Percentiles rank a stretch among this genome's conserved stretches.
Conservation (phyloP, 2,113 vertebrate species). For the Oreochromis niloticus region DNA sequence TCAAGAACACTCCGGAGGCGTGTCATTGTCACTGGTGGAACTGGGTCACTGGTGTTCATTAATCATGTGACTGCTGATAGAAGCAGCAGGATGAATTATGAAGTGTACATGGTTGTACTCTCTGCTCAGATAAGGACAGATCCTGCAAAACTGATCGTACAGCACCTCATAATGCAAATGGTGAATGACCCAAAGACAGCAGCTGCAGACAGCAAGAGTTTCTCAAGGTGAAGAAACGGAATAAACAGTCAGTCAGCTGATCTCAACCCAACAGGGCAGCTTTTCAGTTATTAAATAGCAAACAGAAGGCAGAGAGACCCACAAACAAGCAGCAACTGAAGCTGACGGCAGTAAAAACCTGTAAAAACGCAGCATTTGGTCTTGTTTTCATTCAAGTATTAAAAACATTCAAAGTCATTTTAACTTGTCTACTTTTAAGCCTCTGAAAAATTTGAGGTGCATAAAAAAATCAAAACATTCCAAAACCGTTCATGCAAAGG, state of each 20-base stretch:
- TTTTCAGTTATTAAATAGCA: neutral
- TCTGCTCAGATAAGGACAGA: neutral
- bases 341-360: rapidly evolving
- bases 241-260: neutral
- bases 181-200: neutral
- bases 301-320: neutral
- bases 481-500: neutral
- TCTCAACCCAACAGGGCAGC: neutral
- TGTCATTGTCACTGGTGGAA: neutral
- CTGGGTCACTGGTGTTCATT: rapidly evolving
- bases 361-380: neutral
- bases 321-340: neutral
- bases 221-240: neutral
- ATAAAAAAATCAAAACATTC: neutral
- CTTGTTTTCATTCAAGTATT: neutral
- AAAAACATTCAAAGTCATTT: neutral
- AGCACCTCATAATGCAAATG: too few species aligned
- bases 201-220: neutral
- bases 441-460: rapidly evolving
- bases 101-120: neutral
- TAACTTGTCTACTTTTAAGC: neutral
- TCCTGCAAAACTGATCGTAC: neutral
- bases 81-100: neutral
- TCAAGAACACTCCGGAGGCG: rapidly evolving
- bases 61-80: neutral